Evolutionary conservation across 2,888 invertebrate genomes (phyloP).

Genomic region (Drosophila niveifrons): DNA sequence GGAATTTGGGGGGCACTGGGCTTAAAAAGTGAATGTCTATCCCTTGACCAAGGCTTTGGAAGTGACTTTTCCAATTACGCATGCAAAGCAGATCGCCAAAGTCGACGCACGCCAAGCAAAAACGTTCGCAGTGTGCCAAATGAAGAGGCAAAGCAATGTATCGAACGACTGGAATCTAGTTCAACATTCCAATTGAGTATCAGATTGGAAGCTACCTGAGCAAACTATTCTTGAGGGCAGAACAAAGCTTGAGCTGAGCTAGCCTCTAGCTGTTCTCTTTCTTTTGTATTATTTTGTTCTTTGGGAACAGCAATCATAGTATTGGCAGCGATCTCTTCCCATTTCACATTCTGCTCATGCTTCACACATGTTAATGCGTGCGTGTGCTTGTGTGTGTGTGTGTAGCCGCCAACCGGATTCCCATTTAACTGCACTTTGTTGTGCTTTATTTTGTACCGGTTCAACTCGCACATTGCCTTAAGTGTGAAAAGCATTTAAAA

Average conservation of each 20-base stretch:
- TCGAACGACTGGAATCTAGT: conserved; percentile 10
- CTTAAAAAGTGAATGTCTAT: conserved; percentile 62
- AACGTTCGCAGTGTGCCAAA: conserved; percentile 59
- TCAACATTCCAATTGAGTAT: neutral
- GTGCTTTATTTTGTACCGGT: conserved; percentile 63
- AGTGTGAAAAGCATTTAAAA: conserved; percentile 59
- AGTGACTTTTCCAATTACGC: conserved; percentile 41
- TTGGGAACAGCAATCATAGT: conserved; percentile 32
- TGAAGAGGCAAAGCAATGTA: conserved; percentile 29
- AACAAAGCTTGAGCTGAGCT: conserved; percentile 19
- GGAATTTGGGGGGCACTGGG: neutral
- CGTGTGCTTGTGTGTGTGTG: conserved; percentile 7
- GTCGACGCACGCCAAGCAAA: conserved; percentile 60
- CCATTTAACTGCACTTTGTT: conserved; percentile 70
- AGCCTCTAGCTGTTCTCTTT: neutral
- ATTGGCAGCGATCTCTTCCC: conserved; percentile 17
- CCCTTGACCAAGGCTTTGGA: conserved; percentile 56
- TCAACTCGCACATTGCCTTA: conserved; percentile 51
- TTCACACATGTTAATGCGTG: neutral
- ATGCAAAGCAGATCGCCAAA: conserved; percentile 52
- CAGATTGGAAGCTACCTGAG: conserved; percentile 13
- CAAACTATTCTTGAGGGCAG: neutral
- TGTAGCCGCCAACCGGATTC: conserved; percentile 63
- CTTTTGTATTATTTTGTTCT: conserved; percentile 27
- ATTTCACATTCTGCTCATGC: conserved; percentile 33